These are phyloP conservation scores for Scytalopus superciliaris DNA, from an alignment of 2,113 vertebrate species.

Conservation along the genomic window DNA sequence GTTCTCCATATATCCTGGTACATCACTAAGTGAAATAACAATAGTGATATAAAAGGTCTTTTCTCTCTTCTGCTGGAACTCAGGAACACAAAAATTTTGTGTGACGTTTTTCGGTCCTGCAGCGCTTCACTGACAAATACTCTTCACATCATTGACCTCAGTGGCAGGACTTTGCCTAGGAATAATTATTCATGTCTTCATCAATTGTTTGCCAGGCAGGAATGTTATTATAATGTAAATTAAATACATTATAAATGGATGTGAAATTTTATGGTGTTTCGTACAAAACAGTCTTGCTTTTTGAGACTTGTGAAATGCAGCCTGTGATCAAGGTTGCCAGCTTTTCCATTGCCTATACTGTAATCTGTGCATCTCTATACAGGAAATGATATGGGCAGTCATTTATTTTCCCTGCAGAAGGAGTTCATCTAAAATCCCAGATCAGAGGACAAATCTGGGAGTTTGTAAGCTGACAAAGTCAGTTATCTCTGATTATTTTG, in stretches of 20 bases:
- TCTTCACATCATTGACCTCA: neutral
- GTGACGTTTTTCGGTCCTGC: neutral
- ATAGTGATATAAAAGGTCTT: neutral
- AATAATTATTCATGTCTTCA: neutral
- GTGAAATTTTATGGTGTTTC: neutral
- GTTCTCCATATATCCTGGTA: neutral
- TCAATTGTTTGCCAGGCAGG: neutral
- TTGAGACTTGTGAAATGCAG: neutral
- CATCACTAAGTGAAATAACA: neutral
- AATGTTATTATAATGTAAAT: neutral
- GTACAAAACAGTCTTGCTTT: neutral
- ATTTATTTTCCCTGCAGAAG: neutral
- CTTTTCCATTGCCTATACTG: neutral
- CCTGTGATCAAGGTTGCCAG: neutral
- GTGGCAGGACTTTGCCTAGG: neutral
- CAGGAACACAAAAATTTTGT: neutral
- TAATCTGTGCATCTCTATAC: neutral
- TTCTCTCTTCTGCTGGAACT: neutral
- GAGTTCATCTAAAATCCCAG: neutral
- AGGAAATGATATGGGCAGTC: neutral
- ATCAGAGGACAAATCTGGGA: neutral
- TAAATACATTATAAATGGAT: neutral
- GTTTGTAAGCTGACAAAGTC: neutral
- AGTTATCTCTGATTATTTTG: neutral
- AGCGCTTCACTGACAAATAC: neutral